Conservation (phyloP, 1,140 invertebrate genomes). For the Drosophila grimshawi region DNA sequence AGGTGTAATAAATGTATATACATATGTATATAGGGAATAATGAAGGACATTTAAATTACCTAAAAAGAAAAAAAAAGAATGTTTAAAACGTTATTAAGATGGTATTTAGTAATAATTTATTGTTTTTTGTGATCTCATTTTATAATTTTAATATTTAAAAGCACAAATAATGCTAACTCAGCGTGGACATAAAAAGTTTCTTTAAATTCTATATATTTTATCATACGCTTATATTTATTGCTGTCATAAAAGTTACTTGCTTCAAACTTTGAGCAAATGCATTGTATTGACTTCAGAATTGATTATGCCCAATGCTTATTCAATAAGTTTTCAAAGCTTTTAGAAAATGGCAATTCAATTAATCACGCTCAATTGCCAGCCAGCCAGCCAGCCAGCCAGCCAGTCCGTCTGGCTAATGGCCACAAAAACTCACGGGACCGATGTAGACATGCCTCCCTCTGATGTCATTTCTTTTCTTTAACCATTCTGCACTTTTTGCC, state of each 20-base stretch:
- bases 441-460: conserved; percentile 5
- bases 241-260: background rate
- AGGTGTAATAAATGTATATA: conserved; percentile 5
- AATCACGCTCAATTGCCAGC: conserved; percentile 65
- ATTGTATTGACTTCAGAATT: background rate
- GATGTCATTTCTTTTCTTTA: conserved; percentile 55
- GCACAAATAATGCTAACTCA: background rate
- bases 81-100: background rate
- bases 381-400: conserved; percentile 17
- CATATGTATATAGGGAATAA: background rate
- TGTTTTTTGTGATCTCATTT: too few relatives aligned
- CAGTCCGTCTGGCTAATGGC: background rate
- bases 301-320: background rate
- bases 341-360: conserved; percentile 59
- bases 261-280: background rate
- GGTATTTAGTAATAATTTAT: background rate
- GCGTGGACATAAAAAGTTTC: too few relatives aligned
- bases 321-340: background rate
- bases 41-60: conserved; percentile 22
- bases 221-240: background rate
- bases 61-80: background rate
- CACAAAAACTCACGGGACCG: background rate
- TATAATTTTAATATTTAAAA: background rate
- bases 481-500: conserved; percentile 74
- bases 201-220: background rate